Evolutionary conservation across 1,140 invertebrate species (phyloP).

Genomic region (Lepidostoma basale): DNA sequence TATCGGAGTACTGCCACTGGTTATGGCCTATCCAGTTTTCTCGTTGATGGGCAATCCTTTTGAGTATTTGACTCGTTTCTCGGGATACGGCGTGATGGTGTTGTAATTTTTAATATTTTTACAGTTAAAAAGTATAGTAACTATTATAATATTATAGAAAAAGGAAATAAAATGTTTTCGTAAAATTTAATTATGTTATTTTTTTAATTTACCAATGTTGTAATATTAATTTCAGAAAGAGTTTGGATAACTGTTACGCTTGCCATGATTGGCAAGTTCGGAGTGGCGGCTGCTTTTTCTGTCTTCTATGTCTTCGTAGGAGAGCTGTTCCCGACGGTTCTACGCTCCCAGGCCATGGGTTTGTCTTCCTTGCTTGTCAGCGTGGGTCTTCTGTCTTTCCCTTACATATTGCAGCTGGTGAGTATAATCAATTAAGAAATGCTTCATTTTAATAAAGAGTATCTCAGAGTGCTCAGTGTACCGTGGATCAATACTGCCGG

Average conservation of each 20-base stretch:
- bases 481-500: slow-evolving; percentile 73
- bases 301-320: slow-evolving; percentile 73
- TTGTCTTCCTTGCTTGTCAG: slow-evolving; percentile 71
- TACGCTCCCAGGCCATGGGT: slow-evolving; percentile 71
- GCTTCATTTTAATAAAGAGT: slow-evolving; percentile 31
- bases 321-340: slow-evolving; percentile 69
- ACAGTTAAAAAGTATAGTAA: neutral
- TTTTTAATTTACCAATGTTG: too few species aligned
- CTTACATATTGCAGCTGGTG: slow-evolving; percentile 73
- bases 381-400: slow-evolving; percentile 67
- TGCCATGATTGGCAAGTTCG: slow-evolving; percentile 70
- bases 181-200: slow-evolving; percentile 22
- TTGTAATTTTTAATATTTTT: neutral
- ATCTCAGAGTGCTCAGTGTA: slow-evolving; percentile 68
- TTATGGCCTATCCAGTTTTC: too few species aligned
- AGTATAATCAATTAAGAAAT: slow-evolving; percentile 38
- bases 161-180: too few species aligned
- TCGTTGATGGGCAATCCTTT: too few species aligned
- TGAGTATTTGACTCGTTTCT: too few species aligned
- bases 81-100: too few species aligned
- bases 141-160: neutral
- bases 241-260: slow-evolving; percentile 68
- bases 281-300: slow-evolving; percentile 69
- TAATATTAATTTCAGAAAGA: slow-evolving; percentile 53
- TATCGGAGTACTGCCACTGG: too few species aligned